Percentiles rank a stretch among this genome's conserved stretches.
These are phyloP conservation scores for Embiotoca jacksoni DNA, from an alignment of 2,113 vertebrate genomes.

Conservation along the genomic window DNA sequence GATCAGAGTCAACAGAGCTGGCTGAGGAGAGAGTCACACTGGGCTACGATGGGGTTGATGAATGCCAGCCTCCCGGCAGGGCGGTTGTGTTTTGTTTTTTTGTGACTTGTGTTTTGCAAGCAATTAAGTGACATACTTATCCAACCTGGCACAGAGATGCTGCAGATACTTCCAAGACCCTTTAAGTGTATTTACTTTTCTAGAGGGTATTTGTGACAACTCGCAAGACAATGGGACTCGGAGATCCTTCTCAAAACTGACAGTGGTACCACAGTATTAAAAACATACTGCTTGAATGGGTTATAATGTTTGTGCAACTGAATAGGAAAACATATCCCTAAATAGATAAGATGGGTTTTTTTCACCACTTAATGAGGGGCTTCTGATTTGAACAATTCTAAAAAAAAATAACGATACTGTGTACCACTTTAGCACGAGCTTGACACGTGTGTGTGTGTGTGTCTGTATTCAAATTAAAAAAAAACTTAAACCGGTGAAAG, in stretches of 20 bases:
- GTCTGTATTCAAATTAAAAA: neutral
- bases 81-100: neutral
- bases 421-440: too few species aligned
- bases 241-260: neutral
- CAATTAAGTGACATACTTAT: neutral
- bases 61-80: neutral
- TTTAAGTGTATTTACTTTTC: neutral
- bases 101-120: neutral
- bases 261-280: neutral
- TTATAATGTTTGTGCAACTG: neutral
- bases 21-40: neutral
- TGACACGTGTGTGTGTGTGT: neutral
- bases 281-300: neutral
- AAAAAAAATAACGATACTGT: too few species aligned
- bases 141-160: neutral
- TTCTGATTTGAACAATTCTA: neutral
- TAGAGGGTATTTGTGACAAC: neutral
- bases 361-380: neutral
- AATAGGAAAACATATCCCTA: neutral
- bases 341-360: neutral
- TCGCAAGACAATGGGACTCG: neutral
- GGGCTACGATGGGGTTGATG: neutral
- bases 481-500: neutral
- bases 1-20: conserved; percentile 18
- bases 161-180: neutral